Evolutionary conservation across 35 echinoderm and acorn worm species (phyloP).

Genomic region (Apostichopus japonicus): DNA sequence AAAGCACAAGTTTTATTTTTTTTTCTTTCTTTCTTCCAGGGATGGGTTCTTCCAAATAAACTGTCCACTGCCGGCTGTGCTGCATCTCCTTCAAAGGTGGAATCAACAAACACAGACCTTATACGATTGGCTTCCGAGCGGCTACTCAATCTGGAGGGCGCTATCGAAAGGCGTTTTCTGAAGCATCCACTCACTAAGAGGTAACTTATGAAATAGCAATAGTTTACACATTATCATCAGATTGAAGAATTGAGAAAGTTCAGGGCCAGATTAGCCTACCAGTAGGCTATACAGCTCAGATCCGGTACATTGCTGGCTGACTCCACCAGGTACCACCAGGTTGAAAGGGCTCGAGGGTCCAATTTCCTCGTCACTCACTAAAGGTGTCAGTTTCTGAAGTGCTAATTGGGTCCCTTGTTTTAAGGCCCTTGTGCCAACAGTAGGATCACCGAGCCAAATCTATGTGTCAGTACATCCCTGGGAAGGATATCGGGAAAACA

Average conservation of each 20-base stretch:
- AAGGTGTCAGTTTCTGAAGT: background rate
- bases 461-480: too few relatives aligned
- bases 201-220: background rate
- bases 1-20: too few relatives aligned
- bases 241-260: too few relatives aligned
- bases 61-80: slow-evolving; percentile 62
- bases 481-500: too few relatives aligned
- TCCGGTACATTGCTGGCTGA: too few relatives aligned
- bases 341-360: background rate
- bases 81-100: slow-evolving; percentile 59
- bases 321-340: background rate
- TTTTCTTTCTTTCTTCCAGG: slow-evolving; percentile 24
- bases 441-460: background rate
- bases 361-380: background rate
- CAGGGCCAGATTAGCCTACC: too few relatives aligned
- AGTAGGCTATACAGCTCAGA: too few relatives aligned
- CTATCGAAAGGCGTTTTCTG: slow-evolving; percentile 84
- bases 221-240: too few relatives aligned
- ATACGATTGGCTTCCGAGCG: slow-evolving; percentile 72
- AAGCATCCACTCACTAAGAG: slow-evolving; percentile 85
- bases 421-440: background rate
- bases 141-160: slow-evolving; percentile 69
- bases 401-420: background rate
- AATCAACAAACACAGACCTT: slow-evolving; percentile 62
- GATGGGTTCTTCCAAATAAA: slow-evolving; percentile 84